Conservation (phyloP, 64 coral and sea anemone species). For the Porites australiensis region DNA sequence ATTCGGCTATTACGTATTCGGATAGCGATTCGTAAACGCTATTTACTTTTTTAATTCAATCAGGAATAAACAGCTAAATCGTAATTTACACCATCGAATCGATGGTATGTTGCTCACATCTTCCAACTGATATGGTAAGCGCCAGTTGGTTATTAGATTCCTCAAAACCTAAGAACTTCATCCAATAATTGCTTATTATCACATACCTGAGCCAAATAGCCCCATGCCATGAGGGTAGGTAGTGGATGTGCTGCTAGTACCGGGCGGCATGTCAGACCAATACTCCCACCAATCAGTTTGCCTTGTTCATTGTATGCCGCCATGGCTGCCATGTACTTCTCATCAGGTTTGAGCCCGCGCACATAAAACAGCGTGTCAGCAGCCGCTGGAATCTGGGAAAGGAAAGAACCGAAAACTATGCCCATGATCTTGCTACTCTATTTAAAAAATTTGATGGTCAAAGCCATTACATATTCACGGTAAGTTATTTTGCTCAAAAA, state of each 20-base stretch:
- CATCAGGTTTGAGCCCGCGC: slow-evolving; percentile 70
- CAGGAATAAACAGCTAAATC: no score
- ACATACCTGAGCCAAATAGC: slow-evolving; percentile 89
- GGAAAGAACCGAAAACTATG: neutral
- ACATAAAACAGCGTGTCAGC: slow-evolving; percentile 76
- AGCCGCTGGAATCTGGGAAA: slow-evolving; percentile 77
- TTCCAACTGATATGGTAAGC: no score
- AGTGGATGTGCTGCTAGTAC: slow-evolving; percentile 79
- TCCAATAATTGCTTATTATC: neutral
- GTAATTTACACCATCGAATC: no score
- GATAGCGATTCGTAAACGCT: no score
- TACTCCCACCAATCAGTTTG: slow-evolving; percentile 84
- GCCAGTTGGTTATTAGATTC: no score
- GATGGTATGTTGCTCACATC: no score
- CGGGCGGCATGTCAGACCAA: slow-evolving; percentile 80
- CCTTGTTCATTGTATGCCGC: slow-evolving; percentile 89
- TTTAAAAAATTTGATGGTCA: no score
- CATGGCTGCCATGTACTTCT: slow-evolving; percentile 94
- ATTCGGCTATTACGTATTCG: no score
- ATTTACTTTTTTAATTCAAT: no score
- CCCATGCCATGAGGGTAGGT: slow-evolving; percentile 94
- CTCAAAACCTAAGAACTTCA: no score
- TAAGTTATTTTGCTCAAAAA: neutral
- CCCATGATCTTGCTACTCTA: no score
- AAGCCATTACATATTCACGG: neutral